phyloP scores from a whole-genome alignment of 2,113 vertebrate genomes.

The Grammomys surdaster region DNA sequence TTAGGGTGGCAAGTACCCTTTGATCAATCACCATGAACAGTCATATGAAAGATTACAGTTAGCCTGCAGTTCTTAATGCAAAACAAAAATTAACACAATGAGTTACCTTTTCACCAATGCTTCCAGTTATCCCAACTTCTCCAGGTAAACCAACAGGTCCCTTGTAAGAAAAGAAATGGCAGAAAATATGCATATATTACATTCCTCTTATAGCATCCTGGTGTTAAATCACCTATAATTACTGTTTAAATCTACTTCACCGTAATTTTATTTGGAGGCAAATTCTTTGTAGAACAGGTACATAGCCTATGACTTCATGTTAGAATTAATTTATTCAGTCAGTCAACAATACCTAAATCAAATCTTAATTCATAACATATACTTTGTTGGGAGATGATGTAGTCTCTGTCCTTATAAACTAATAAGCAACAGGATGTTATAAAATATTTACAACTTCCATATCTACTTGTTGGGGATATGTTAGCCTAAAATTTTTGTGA shows the following conservation, averaged over 20 bases:
- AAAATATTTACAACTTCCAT: neutral
- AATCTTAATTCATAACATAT: neutral
- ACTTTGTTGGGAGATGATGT: neutral
- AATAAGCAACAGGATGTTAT: neutral
- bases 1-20: neutral
- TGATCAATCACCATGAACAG: neutral
- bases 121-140: constrained; percentile 90
- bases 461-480: neutral
- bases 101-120: constrained; percentile 96
- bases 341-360: neutral
- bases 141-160: constrained; percentile 93
- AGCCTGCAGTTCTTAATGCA: neutral
- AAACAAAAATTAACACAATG: neutral
- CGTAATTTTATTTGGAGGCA: constrained; percentile 1
- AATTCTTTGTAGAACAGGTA: neutral
- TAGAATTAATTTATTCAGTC: constrained; percentile 33
- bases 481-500: constrained; percentile 7
- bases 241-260: neutral
- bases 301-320: neutral
- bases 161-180: constrained; percentile 82
- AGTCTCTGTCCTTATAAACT: neutral
- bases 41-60: neutral
- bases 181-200: constrained; percentile 38
- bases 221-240: constrained; percentile 20
- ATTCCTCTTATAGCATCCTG: neutral